These are phyloP conservation scores for Malaclemys terrapin DNA, from an alignment of 2,113 vertebrate species.

Conservation along the genomic window DNA sequence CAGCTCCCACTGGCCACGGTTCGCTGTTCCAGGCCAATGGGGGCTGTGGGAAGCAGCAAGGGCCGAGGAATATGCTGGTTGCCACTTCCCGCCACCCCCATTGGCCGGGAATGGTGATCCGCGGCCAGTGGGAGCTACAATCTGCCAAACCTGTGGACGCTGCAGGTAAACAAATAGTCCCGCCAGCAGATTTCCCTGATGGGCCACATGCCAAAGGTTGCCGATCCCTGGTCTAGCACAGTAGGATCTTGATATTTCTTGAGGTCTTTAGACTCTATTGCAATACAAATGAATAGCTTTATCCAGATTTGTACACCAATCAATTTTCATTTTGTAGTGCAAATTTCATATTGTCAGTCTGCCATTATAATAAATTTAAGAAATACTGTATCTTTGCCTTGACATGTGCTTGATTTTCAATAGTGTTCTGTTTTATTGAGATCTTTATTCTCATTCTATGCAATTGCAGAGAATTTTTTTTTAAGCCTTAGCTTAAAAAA, in stretches of 20 bases:
- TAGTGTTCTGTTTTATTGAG: background rate
- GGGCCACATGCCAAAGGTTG: no score
- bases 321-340: background rate
- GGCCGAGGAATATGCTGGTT: no score
- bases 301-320: background rate
- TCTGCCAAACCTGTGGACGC: no score
- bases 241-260: background rate
- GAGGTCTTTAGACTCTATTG: background rate
- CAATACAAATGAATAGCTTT: background rate
- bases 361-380: background rate
- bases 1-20: no score
- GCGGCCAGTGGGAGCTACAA: no score
- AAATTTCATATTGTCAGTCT: background rate
- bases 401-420: background rate
- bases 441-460: background rate
- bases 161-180: no score
- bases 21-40: no score
- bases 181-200: no score
- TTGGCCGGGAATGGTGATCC: no score
- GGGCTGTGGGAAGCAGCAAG: no score
- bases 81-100: no score
- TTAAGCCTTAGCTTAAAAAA: background rate
- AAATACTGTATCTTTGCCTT: background rate
- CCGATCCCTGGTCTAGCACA: background rate
- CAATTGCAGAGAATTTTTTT: background rate